Conservation (phyloP, 2,888 invertebrate genomes). For the Philereme transversata region DNA sequence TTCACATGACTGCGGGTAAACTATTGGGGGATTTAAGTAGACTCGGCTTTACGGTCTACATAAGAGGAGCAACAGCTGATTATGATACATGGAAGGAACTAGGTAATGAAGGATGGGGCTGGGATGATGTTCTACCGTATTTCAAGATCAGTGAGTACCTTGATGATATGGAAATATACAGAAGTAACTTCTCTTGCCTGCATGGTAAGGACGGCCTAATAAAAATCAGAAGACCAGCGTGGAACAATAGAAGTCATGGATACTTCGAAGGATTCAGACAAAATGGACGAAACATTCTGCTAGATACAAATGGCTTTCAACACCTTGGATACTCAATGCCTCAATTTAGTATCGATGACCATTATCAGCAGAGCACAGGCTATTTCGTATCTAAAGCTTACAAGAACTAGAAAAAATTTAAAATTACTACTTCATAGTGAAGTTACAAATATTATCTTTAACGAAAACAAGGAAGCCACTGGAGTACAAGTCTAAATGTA, state of each 20-base stretch:
- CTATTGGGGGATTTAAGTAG: slow-evolving; percentile 86
- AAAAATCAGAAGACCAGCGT: background rate
- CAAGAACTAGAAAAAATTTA: slow-evolving; percentile 23
- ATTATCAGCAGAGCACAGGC: slow-evolving; percentile 32
- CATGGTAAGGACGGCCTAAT: background rate
- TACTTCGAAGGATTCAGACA: slow-evolving; percentile 27
- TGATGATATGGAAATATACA: slow-evolving; percentile 1
- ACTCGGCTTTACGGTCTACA: slow-evolving; percentile 65
- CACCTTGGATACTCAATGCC: slow-evolving; percentile 15
- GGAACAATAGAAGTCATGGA: background rate
- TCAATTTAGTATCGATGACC: slow-evolving; percentile 18
- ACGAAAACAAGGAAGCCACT: slow-evolving; percentile 27
- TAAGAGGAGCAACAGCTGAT: background rate
- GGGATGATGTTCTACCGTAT: slow-evolving; percentile 10
- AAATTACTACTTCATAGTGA: slow-evolving; percentile 16
- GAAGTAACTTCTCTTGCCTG: background rate
- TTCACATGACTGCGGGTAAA: slow-evolving; percentile 83
- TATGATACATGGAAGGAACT: background rate
- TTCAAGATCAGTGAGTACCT: slow-evolving; percentile 10
- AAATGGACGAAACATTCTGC: slow-evolving; percentile 27
- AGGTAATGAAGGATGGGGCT: slow-evolving; percentile 6
- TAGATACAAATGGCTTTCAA: slow-evolving; percentile 22
- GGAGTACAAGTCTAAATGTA: slow-evolving; percentile 23
- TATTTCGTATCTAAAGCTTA: slow-evolving; percentile 22
- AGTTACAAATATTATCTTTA: slow-evolving; percentile 29